These are phyloP conservation scores for Phocoena phocoena DNA, from an alignment of 2,113 vertebrate genomes.

Conservation along the genomic window DNA sequence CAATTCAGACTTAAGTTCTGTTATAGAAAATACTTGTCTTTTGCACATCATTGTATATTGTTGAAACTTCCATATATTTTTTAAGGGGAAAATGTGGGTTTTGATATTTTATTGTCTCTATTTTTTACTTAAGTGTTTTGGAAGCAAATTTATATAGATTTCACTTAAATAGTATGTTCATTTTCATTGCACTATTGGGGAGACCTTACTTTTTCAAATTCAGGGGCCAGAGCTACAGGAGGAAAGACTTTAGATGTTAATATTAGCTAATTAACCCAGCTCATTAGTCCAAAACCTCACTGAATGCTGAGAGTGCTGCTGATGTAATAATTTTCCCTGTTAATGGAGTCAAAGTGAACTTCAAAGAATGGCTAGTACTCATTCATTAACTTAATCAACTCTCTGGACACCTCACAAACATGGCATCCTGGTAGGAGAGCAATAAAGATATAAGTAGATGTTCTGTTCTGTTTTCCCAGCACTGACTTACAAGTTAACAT, in stretches of 20 bases:
- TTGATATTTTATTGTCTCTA: not conserved
- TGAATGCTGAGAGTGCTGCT: not conserved
- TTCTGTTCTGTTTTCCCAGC: not conserved
- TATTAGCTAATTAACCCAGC: constrained; percentile 65
- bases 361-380: constrained; percentile 43
- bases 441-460: not conserved
- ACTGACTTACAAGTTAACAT: constrained; percentile 24
- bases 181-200: not conserved
- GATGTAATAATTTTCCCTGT: constrained; percentile 39
- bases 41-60: not conserved
- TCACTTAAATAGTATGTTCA: not conserved
- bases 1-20: not conserved
- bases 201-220: constrained; percentile 17
- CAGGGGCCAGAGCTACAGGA: constrained; percentile 1
- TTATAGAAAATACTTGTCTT: not conserved
- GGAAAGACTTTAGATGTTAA: constrained; percentile 70
- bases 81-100: not conserved
- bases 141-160: constrained; percentile 51
- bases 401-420: not conserved
- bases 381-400: constrained; percentile 54
- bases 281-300: constrained; percentile 58
- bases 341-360: constrained; percentile 20
- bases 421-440: not conserved
- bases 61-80: not conserved
- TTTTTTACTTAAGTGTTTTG: constrained; percentile 41